Base-by-base conservation (phyloP, 2,888 invertebrate species). In the Pammene fasciana region DNA sequence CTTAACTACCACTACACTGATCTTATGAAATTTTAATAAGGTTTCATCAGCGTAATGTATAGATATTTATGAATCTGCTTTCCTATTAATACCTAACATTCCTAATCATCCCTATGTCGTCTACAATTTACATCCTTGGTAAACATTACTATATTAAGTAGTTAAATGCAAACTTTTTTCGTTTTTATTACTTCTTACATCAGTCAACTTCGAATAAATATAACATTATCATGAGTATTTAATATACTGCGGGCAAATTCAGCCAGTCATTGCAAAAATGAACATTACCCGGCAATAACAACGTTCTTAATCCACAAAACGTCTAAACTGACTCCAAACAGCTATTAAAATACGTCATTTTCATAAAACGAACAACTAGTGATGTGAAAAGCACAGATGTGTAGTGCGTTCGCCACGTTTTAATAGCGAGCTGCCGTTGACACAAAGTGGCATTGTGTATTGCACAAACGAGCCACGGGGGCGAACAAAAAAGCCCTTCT, bases 321-420 rank as follows among this genome's bases (percentile, higher is more conserved):
- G 59, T 45, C 59, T 0, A 1, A 59, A 46, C 9, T 34, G 26
- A 59, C 59, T 1, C n/a, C 9, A 34, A 34, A 8, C 9, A 45
- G 7, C 1, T 45, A 45, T 26, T 10, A 59, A 7, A 45, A 45
- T 8, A 45, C 45, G 59, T 26, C 59, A 45, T 59, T 59, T 59
- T 10, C 8, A 34, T 26, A 43, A 41, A 18, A 10, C 13, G 13
- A 26, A 18, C 14, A n/a, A 83, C 82, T 84, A 82, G 74, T 75
- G 78, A 84, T 88, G 87, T 80, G 87, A 88, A 82, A 75, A 77
- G 82, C 87, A 80, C 90, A 89, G 89, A 89, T 90, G 90, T 87
- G 84, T 83, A 87, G 84, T 83, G 82, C 82, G 81, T 60, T 76
- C 78, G 80, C 77, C 81, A 81, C 79, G 80, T 84, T 86, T 84